Evolutionary conservation across 23 tunicate genomes (phyloP).

Genomic region (Trididemnum nubilum): DNA sequence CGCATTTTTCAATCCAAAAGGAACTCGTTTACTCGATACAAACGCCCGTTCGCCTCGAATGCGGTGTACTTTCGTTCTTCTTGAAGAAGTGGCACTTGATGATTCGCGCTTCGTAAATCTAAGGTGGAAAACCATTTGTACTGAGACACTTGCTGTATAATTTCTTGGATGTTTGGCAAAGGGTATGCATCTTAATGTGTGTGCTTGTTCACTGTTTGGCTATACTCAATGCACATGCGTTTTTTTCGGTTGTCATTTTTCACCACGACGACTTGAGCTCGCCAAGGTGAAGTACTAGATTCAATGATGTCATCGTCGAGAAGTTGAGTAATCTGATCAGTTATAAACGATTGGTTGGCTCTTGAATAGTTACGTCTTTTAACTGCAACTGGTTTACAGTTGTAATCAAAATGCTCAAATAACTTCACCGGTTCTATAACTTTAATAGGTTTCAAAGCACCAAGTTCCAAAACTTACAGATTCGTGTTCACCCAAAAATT

Average conservation of each 20-base stretch:
- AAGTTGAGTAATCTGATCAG: constrained; percentile 14
- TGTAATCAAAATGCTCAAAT: too few species aligned
- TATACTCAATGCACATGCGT: constrained; percentile 24
- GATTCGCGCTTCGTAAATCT: constrained; percentile 34
- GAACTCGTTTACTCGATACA: constrained; percentile 16
- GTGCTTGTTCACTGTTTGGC: constrained; percentile 28
- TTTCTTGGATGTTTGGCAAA: constrained; percentile 11
- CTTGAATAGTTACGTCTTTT: constrained; percentile 6
- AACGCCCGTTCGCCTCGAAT: constrained; percentile 3
- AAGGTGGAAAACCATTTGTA: constrained; percentile 16
- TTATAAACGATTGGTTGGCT: neutral
- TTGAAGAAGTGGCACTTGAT: constrained; percentile 11
- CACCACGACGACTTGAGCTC: constrained; percentile 30
- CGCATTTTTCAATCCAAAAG: constrained; percentile 33
- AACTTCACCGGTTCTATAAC: neutral
- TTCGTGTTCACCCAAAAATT: too few species aligned
- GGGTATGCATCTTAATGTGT: constrained; percentile 43
- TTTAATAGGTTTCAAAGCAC: too few species aligned
- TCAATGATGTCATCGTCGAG: constrained; percentile 29
- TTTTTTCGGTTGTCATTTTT: constrained; percentile 16
- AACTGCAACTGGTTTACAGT: constrained; percentile 17
- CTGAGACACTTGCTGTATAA: neutral
- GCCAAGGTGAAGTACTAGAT: constrained; percentile 37
- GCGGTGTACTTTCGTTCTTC: constrained; percentile 15
- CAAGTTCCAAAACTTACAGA: too few species aligned